Percentiles rank a stretch among this genome's conserved stretches.
Conservation (phyloP, 2,113 vertebrate species). For the Corvus cornix region DNA sequence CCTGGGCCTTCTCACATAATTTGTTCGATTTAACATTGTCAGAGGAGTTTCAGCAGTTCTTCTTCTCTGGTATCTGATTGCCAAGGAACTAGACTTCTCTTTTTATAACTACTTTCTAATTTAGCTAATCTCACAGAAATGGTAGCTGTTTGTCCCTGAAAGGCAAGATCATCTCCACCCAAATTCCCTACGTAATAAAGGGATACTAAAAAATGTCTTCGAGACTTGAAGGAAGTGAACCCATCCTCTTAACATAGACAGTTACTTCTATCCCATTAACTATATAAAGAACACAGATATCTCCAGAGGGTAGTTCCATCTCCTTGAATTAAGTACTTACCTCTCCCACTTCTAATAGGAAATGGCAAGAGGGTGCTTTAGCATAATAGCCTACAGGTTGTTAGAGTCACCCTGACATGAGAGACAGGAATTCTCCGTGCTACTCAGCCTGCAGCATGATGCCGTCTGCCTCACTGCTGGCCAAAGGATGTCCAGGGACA, state of each 20-base stretch:
- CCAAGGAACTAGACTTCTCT: not conserved
- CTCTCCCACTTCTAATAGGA: not conserved
- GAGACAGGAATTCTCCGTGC: not conserved
- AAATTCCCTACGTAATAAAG: not conserved
- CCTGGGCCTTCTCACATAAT: not conserved
- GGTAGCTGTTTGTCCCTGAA: not conserved
- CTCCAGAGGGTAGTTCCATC: not conserved
- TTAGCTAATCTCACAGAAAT: not conserved
- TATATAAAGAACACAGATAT: not conserved
- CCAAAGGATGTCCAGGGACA: not conserved
- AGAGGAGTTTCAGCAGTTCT: not conserved
- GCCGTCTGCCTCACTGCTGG: not conserved
- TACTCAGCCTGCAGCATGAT: not conserved
- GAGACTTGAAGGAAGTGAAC: not conserved
- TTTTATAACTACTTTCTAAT: not conserved
- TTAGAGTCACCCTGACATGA: not conserved
- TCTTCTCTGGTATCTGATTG: not conserved
- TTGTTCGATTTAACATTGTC: not conserved
- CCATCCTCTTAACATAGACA: not conserved
- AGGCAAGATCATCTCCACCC: not conserved
- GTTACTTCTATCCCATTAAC: not conserved
- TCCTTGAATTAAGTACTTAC: not conserved
- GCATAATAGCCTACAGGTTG: not conserved
- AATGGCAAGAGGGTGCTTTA: not conserved
- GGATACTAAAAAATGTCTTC: not conserved